Evolutionary conservation across 2,113 vertebrate genomes (phyloP).

Genomic region (Kryptolebias marmoratus): DNA sequence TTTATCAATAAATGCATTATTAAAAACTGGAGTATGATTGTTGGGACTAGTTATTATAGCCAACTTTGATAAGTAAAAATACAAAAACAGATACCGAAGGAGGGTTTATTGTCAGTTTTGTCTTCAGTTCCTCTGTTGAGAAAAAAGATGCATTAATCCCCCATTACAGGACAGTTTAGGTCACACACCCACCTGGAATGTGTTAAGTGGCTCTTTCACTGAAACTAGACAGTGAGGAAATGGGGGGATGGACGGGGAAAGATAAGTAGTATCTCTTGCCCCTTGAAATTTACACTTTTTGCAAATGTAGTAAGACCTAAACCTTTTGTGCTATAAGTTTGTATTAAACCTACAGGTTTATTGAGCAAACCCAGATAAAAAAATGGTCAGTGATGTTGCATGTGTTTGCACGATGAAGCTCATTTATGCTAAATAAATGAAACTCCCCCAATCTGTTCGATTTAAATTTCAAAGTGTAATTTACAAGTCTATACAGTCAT

Average conservation of each 20-base stretch:
- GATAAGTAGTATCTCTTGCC: not conserved
- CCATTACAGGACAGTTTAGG: not conserved
- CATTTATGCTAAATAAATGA: constrained; percentile 23
- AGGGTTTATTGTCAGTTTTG: not conserved
- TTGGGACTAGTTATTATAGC: too few species aligned
- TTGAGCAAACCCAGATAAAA: not conserved
- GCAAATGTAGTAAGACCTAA: not conserved
- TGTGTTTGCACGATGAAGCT: not conserved
- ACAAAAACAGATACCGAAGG: not conserved
- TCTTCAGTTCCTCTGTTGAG: not conserved
- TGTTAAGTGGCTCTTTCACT: constrained; percentile 35
- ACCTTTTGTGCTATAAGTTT: not conserved
- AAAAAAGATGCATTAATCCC: not conserved
- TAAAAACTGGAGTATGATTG: not conserved
- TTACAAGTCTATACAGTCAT: constrained; percentile 12
- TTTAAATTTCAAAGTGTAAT: constrained; percentile 10
- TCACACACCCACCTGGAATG: constrained; percentile 63
- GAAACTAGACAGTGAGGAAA: constrained; percentile 32
- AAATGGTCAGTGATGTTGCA: not conserved
- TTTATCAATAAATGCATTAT: too few species aligned
- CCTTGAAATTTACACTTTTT: not conserved
- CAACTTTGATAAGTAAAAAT: too few species aligned
- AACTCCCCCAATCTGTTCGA: not conserved
- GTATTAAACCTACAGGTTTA: not conserved
- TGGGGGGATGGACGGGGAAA: not conserved